Evolutionary conservation across 2,888 invertebrate species (phyloP).

Genomic region (Hydroisotoma schaefferi): DNA sequence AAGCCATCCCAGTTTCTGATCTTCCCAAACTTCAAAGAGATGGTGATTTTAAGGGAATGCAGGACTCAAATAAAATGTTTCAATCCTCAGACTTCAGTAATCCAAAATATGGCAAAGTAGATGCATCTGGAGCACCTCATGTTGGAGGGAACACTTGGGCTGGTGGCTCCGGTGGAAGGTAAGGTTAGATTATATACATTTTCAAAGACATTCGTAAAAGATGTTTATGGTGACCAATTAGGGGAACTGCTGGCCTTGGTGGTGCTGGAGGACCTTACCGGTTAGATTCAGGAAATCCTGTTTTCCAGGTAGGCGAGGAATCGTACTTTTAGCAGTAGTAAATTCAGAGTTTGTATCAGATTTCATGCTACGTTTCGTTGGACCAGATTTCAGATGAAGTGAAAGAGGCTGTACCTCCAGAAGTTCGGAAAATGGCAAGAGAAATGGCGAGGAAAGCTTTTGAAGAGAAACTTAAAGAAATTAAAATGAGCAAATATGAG

Average conservation of each 20-base stretch:
- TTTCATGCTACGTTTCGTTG: slow-evolving; percentile 5
- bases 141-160: slow-evolving; percentile 67
- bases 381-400: slow-evolving; percentile 76
- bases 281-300: slow-evolving; percentile 87
- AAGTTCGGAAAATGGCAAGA: slow-evolving; percentile 80
- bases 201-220: too few relatives aligned
- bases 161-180: slow-evolving; percentile 44
- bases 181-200: background rate
- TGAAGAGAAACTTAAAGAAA: slow-evolving; percentile 79
- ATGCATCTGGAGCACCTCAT: slow-evolving; percentile 84
- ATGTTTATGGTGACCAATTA: background rate
- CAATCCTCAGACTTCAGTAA: slow-evolving; percentile 59
- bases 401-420: slow-evolving; percentile 84
- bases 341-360: background rate
- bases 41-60: slow-evolving; percentile 21
- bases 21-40: slow-evolving; percentile 13
- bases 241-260: slow-evolving; percentile 73
- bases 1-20: slow-evolving; percentile 19
- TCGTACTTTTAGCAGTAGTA: background rate
- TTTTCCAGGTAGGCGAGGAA: slow-evolving; percentile 65
- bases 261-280: slow-evolving; percentile 95
- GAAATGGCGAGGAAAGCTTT: slow-evolving; percentile 91
- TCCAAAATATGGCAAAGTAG: slow-evolving; percentile 91
- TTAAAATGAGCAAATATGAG: slow-evolving; percentile 92
- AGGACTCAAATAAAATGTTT: slow-evolving; percentile 30